phyloP scores from a whole-genome alignment of 2,113 vertebrate species.

The cat (Felis catus) region DNA sequence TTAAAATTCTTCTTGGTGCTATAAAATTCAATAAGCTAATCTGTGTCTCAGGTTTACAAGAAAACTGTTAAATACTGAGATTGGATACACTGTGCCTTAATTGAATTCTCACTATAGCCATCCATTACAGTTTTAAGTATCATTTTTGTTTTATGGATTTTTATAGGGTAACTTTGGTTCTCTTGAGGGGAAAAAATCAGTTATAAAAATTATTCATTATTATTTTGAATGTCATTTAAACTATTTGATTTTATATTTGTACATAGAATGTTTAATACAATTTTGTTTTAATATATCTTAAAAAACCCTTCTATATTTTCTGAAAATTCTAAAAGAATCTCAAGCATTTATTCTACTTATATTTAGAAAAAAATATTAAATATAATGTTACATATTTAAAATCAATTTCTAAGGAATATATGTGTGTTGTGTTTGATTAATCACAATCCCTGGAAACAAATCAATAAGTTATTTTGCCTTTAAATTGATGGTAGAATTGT shows the following conservation, averaged over 20 bases:
- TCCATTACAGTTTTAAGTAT: constrained; percentile 57
- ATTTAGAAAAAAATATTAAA: neutral
- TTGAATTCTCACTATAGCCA: constrained; percentile 64
- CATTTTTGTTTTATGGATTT: constrained; percentile 53
- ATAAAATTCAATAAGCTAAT: neutral
- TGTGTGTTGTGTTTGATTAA: neutral
- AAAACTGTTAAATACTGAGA: constrained; percentile 44
- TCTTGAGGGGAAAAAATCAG: constrained; percentile 27
- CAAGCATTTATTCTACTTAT: neutral
- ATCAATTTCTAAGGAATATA: neutral
- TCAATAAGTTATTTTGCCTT: neutral
- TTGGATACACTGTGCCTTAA: constrained; percentile 57
- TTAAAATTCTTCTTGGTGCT: neutral
- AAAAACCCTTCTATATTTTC: neutral
- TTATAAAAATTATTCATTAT: constrained; percentile 5
- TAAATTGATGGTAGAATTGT: neutral
- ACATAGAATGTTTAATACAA: constrained; percentile 50
- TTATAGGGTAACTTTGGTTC: neutral
- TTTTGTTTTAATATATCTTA: neutral
- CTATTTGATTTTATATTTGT: constrained; percentile 61
- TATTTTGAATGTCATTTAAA: constrained; percentile 54
- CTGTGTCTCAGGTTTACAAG: constrained; percentile 30
- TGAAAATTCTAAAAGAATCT: neutral
- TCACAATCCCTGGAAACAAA: neutral
- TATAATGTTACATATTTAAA: neutral